phyloP scores from a whole-genome alignment of 2,888 invertebrate species.

The Habroteleia sp. region DNA sequence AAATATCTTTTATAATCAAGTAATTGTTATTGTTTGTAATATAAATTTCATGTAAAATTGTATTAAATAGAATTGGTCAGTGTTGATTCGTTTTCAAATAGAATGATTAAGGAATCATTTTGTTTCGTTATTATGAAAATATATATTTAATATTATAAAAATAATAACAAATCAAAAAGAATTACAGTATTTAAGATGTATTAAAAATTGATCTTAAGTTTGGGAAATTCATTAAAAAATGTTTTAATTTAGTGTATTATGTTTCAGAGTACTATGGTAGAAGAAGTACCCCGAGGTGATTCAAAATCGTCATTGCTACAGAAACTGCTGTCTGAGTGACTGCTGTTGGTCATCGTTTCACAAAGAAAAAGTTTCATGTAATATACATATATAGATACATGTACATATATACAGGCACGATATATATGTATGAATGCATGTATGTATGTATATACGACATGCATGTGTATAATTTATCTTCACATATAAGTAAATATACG shows the following conservation, averaged over 20 bases:
- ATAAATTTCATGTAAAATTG: neutral
- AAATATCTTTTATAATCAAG: too few relatives aligned
- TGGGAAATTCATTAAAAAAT: too few relatives aligned
- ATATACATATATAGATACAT: conserved; percentile 68
- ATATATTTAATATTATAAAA: too few relatives aligned
- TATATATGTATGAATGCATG: conserved; percentile 65
- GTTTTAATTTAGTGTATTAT: conserved; percentile 17
- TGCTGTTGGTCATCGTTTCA: conserved; percentile 77
- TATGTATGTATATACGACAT: conserved; percentile 60
- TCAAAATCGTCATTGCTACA: conserved; percentile 91
- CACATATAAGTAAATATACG: conserved; percentile 75
- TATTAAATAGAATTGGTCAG: conserved; percentile 15
- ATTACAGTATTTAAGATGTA: too few relatives aligned
- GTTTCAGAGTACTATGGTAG: conserved; percentile 86
- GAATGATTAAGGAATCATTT: too few relatives aligned
- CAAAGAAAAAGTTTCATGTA: conserved; percentile 65
- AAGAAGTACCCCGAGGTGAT: conserved; percentile 89
- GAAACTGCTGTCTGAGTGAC: conserved; percentile 92
- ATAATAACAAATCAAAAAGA: too few relatives aligned
- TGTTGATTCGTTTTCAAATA: too few relatives aligned
- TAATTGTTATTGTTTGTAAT: neutral
- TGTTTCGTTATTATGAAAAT: too few relatives aligned
- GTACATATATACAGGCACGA: conserved; percentile 62
- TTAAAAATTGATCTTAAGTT: too few relatives aligned
- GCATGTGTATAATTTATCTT: conserved; percentile 66